Base-by-base conservation (phyloP, 2,113 vertebrate genomes). In the Protobothrops mucrosquamatus region DNA sequence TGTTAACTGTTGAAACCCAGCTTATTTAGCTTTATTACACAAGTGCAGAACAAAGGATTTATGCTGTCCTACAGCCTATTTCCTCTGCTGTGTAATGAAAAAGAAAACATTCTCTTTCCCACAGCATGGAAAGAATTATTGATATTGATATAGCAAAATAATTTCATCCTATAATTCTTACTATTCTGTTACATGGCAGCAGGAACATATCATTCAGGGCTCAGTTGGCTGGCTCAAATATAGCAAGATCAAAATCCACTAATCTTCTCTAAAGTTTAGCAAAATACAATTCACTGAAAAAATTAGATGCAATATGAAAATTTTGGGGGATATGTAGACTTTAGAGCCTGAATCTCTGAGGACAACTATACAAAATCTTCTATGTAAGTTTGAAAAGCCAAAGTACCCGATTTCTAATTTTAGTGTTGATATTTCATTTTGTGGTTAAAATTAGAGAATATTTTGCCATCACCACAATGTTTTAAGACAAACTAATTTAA, bases 1-100 rank as follows among this genome's bases (percentile, higher is more conserved):
- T 96, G 93, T 97, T 96, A 96, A 95, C 95, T 95, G 92, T 93
- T 96, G 93, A 93, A 95, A 95, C 93, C 95, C 95, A 56, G 59
- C 52, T 61, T 93, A 92, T 57, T 93, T 90, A 12, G 51, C 92
- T 93, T 74, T 29, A 29, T 43, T 88, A 43, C 4, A 91, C 29
- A 91, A 93, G 91, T 90, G 39, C 1, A 46, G 69, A 69, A 26
- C 87, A 11, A 92, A 1, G 3, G 0, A 93, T 89, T 92, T 14
- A 0, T 91, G 34, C 56, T 89, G 7, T 3, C 92, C 22, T 90
- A 91, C 46, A 87, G 85, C 85, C 86, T 87, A 0, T 46, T 52
- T n/a, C 90, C 92, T 7, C 24, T 14, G 6, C n/a, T 91, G 51
- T 57, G 15, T 22, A 56, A 89, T 43, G 10, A 88, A 91, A 93